phyloP scores from a whole-genome alignment of 2,797 vertebrate genomes.

The Hephaestus fuliginosus region DNA sequence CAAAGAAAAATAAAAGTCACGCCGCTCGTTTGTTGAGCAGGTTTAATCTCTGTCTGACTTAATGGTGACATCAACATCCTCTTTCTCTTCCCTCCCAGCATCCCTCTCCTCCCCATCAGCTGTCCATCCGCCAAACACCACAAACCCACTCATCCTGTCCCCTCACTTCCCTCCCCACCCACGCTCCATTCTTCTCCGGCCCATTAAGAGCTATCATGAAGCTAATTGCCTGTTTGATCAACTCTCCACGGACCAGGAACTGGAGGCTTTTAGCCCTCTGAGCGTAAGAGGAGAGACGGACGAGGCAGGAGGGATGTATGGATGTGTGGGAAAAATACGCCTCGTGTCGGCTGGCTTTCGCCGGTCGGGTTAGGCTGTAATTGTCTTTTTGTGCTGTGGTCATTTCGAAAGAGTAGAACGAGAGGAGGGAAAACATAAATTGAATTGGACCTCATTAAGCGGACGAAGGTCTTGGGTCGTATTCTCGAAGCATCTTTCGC shows the following conservation, averaged over 20 bases:
- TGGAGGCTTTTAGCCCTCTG: constrained; percentile 77
- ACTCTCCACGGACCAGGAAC: constrained; percentile 75
- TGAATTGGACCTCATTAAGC: too few relatives aligned
- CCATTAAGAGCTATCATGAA: constrained; percentile 81
- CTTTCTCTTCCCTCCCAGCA: constrained; percentile 23
- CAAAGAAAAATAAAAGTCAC: background rate
- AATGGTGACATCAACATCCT: constrained; percentile 30
- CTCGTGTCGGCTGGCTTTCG: constrained; percentile 16
- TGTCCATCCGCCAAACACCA: constrained; percentile 69
- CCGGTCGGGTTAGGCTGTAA: constrained; percentile 13
- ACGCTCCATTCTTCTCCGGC: constrained; percentile 65
- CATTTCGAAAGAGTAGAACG: too few relatives aligned
- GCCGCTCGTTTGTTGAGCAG: background rate
- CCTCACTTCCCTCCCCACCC: constrained; percentile 43
- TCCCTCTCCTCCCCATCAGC: constrained; percentile 42
- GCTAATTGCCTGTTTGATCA: constrained; percentile 83
- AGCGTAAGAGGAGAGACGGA: constrained; percentile 65
- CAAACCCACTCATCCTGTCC: constrained; percentile 60
- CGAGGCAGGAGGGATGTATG: constrained; percentile 54
- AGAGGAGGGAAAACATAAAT: background rate
- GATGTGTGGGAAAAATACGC: constrained; percentile 41
- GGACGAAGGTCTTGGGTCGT: background rate
- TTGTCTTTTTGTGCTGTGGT: background rate
- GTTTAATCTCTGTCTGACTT: constrained; percentile 18
- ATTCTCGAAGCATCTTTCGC: background rate